These are phyloP conservation scores for Drosophila lacicola DNA, from an alignment of 2,888 invertebrate species.

Conservation along the genomic window DNA sequence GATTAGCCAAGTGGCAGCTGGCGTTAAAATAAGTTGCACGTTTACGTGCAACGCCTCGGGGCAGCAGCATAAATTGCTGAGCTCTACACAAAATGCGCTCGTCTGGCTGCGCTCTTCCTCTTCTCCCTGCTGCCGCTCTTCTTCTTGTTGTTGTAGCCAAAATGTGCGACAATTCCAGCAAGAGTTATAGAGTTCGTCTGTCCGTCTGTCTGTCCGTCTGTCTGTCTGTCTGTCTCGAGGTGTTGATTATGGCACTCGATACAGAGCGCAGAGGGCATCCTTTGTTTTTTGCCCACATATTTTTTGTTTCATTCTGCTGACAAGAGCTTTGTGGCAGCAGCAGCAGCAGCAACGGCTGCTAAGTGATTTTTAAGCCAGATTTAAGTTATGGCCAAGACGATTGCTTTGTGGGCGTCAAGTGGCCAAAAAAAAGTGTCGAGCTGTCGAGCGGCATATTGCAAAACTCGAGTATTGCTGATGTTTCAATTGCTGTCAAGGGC, in stretches of 20 bases:
- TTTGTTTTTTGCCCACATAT: slow-evolving; percentile 35
- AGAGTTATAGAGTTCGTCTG: slow-evolving; percentile 32
- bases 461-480: slow-evolving; percentile 83
- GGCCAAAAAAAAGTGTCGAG: slow-evolving; percentile 50
- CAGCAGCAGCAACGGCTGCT: slow-evolving; percentile 31
- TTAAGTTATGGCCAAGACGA: slow-evolving; percentile 69
- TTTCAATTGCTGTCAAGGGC: slow-evolving; percentile 78
- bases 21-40: slow-evolving; percentile 56
- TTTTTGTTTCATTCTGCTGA: slow-evolving; percentile 60
- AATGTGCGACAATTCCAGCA: slow-evolving; percentile 71
- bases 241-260: slow-evolving; percentile 72
- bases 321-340: slow-evolving; percentile 13
- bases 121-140: not conserved
- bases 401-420: slow-evolving; percentile 66
- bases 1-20: slow-evolving; percentile 70
- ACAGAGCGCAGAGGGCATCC: slow-evolving; percentile 20
- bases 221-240: slow-evolving; percentile 25
- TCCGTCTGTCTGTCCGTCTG: slow-evolving; percentile 13
- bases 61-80: slow-evolving; percentile 60
- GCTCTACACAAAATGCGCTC: slow-evolving; percentile 66
- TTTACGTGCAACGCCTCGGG: slow-evolving; percentile 34
- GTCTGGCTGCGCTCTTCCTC: not conserved
- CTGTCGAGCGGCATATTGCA: slow-evolving; percentile 66
- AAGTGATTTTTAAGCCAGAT: slow-evolving; percentile 79
- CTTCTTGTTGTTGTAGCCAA: slow-evolving; percentile 41